phyloP scores from a whole-genome alignment of 2,797 vertebrate genomes.

The Schizothorax lantsangensis region DNA sequence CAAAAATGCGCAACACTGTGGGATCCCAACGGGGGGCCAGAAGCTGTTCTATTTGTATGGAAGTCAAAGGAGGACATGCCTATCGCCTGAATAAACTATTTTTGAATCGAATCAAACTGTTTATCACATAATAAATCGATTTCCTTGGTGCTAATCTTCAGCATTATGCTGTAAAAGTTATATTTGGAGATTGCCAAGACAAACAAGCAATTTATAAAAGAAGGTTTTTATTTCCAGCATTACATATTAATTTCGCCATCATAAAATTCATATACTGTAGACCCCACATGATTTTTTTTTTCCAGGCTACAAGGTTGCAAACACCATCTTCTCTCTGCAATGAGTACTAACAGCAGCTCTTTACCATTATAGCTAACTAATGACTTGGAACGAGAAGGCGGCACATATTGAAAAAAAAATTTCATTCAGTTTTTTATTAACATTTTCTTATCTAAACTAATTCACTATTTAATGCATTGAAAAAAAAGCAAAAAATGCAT shows the following conservation, averaged over 20 bases:
- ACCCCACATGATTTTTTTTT: not conserved
- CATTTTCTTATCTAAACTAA: conserved; percentile 1
- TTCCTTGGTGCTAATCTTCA: not conserved
- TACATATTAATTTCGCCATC: not conserved
- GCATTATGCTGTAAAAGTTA: not conserved
- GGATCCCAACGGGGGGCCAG: conserved; percentile 25
- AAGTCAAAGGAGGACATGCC: conserved; percentile 26
- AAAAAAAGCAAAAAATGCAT: not conserved
- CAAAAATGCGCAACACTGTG: conserved; percentile 28
- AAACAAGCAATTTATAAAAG: not conserved
- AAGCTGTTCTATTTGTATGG: conserved; percentile 14
- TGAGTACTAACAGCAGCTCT: not conserved
- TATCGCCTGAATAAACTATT: conserved; percentile 17
- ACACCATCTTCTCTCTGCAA: not conserved
- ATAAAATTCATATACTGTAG: not conserved
- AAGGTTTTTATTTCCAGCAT: not conserved
- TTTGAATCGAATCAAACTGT: not conserved
- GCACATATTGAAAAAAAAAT: not conserved
- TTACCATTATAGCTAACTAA: not conserved
- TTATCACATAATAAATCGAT: conserved; percentile 21
- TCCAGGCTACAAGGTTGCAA: not conserved
- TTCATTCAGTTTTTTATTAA: not conserved
- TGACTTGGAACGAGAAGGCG: not conserved
- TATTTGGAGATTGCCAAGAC: not conserved
- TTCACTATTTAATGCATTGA: not conserved